Conservation (phyloP, 2,888 invertebrate species). For the Hecatera dysodea region DNA sequence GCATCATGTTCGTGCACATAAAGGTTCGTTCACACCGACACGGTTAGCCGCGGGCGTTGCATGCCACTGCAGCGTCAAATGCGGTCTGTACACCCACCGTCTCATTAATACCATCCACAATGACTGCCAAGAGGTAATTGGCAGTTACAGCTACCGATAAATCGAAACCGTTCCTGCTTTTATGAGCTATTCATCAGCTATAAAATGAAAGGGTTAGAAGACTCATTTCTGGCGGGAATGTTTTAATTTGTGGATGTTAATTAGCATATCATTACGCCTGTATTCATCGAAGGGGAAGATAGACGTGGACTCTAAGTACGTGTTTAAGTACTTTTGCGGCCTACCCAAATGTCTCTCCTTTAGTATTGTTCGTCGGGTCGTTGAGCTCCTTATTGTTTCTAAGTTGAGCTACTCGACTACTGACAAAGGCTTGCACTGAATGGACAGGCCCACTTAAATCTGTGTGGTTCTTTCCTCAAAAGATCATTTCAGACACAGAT, state of each 20-base stretch:
- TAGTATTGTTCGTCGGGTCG: too few species aligned
- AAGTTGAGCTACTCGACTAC: too few species aligned
- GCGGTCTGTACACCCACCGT: constrained; percentile 17
- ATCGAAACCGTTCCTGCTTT: constrained; percentile 29
- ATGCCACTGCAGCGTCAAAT: constrained; percentile 36
- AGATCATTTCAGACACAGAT: too few species aligned
- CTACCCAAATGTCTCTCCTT: too few species aligned
- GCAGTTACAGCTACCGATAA: constrained; percentile 3
- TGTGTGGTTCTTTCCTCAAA: too few species aligned
- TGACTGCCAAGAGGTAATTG: constrained; percentile 17
- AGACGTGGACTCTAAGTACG: too few species aligned
- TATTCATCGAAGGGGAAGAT: neutral
- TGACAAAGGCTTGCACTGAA: too few species aligned
- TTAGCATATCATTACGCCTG: neutral
- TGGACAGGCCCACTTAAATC: too few species aligned
- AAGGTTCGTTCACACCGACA: constrained; percentile 25
- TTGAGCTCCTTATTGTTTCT: too few species aligned
- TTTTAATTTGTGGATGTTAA: constrained; percentile 16
- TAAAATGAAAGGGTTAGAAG: constrained; percentile 7
- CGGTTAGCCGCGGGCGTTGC: constrained; percentile 25
- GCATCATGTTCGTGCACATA: neutral
- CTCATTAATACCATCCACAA: neutral
- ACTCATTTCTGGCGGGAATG: constrained; percentile 4
- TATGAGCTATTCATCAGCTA: constrained; percentile 10
- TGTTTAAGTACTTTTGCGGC: too few species aligned